These are phyloP conservation scores for Penaeus monodon DNA, from an alignment of 2,888 invertebrate genomes.

Conservation along the genomic window DNA sequence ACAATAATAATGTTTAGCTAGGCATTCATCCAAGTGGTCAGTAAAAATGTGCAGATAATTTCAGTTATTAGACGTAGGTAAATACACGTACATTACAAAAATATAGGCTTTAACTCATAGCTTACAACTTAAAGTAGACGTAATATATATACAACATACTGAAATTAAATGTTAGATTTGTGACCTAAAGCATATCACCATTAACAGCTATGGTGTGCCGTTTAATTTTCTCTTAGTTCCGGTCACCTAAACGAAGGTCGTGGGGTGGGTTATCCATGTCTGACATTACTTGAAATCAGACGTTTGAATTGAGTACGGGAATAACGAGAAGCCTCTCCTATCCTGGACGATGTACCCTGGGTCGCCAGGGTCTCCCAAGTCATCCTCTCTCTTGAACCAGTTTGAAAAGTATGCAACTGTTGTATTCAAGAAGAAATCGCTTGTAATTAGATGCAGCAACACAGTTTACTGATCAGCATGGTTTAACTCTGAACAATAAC, in stretches of 20 bases:
- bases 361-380: background rate
- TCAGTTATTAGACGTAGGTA: too few relatives aligned
- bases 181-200: too few relatives aligned
- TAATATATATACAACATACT: too few relatives aligned
- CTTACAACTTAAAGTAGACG: too few relatives aligned
- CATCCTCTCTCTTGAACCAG: constrained; percentile 38
- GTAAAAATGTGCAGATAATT: too few relatives aligned
- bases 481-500: too few relatives aligned
- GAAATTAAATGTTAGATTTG: too few relatives aligned
- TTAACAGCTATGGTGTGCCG: constrained; percentile 27
- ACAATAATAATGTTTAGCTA: too few relatives aligned
- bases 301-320: constrained; percentile 27
- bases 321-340: background rate
- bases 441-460: background rate
- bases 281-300: constrained; percentile 38
- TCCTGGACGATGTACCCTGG: background rate
- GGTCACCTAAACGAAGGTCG: constrained; percentile 22
- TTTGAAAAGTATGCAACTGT: constrained; percentile 41
- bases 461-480: too few relatives aligned
- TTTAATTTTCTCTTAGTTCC: constrained; percentile 34
- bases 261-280: constrained; percentile 34
- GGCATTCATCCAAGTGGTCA: too few relatives aligned
- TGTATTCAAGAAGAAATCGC: background rate
- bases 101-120: too few relatives aligned
- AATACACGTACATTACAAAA: too few relatives aligned